These are phyloP conservation scores for Zaprionus kolodkinae DNA, from an alignment of 1,140 invertebrate genomes.

Conservation along the genomic window DNA sequence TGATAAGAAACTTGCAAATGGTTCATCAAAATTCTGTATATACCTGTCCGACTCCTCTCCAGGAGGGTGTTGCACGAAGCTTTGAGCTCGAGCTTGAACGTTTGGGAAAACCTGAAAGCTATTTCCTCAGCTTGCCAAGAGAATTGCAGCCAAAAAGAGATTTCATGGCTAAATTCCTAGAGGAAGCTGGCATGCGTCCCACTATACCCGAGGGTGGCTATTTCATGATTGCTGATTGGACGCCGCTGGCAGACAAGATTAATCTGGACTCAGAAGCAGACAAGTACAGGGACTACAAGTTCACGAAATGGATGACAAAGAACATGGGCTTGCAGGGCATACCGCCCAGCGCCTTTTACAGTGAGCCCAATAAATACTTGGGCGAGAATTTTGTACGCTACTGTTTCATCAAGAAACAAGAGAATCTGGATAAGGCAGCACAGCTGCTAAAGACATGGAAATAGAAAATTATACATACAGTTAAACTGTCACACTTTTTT, in stretches of 20 bases:
- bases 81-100: slow-evolving; percentile 94
- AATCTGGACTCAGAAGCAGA: slow-evolving; percentile 89
- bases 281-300: slow-evolving; percentile 93
- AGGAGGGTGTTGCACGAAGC: slow-evolving; percentile 95
- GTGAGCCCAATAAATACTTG: slow-evolving; percentile 90
- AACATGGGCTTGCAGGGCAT: slow-evolving; percentile 97
- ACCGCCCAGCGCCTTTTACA: slow-evolving; percentile 97
- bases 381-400: slow-evolving; percentile 95
- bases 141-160: slow-evolving; percentile 95
- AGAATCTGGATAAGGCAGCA: slow-evolving; percentile 89
- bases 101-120: slow-evolving; percentile 91
- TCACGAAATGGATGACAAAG: slow-evolving; percentile 97
- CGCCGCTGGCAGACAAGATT: slow-evolving; percentile 88
- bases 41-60: slow-evolving; percentile 93
- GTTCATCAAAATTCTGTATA: slow-evolving; percentile 98
- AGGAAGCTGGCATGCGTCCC: slow-evolving; percentile 93
- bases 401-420: slow-evolving; percentile 97
- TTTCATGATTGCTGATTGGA: slow-evolving; percentile 98
- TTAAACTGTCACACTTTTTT: slow-evolving; percentile 6
- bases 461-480: slow-evolving; percentile 31
- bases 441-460: slow-evolving; percentile 88
- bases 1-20: slow-evolving; percentile 92
- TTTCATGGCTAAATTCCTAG: slow-evolving; percentile 91
- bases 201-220: slow-evolving; percentile 98
- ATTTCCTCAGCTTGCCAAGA: slow-evolving; percentile 91